Percentiles rank a stretch among this genome's conserved stretches.
phyloP scores from a whole-genome alignment of 1,140 invertebrate species.

The Drosophila funebris region DNA sequence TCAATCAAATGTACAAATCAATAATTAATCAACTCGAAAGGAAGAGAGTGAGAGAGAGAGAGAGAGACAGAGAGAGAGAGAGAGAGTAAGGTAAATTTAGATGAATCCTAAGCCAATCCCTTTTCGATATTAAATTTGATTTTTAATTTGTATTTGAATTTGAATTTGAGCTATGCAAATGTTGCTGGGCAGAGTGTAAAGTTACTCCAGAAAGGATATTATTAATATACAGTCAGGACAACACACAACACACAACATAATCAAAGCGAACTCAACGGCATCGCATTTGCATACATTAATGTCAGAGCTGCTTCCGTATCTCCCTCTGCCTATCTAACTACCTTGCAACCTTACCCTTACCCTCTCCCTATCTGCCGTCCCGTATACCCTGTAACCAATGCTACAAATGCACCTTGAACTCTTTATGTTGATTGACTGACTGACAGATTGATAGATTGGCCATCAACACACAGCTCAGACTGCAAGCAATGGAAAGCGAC shows the following conservation, averaged over 20 bases:
- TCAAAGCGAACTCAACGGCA: slow-evolving; percentile 56
- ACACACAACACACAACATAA: slow-evolving; percentile 57
- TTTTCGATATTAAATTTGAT: slow-evolving; percentile 16
- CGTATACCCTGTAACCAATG: slow-evolving; percentile 1
- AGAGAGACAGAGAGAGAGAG: not conserved
- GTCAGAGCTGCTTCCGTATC: slow-evolving; percentile 30
- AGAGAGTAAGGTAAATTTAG: slow-evolving; percentile 26
- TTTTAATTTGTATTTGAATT: slow-evolving; percentile 9
- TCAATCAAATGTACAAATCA: slow-evolving; percentile 75
- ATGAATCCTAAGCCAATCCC: slow-evolving; percentile 27
- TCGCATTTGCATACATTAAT: slow-evolving; percentile 77
- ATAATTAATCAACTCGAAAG: slow-evolving; percentile 75
- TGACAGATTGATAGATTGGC: not conserved
- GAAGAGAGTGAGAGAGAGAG: not conserved
- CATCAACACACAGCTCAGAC: not conserved
- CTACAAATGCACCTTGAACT: not conserved
- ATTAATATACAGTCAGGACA: slow-evolving; percentile 51
- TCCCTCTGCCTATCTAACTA: slow-evolving; percentile 16
- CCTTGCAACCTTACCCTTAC: not conserved
- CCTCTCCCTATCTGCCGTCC: not conserved
- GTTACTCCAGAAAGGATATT: slow-evolving; percentile 71
- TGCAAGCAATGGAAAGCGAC: too few species aligned
- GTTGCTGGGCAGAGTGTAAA: slow-evolving; percentile 51
- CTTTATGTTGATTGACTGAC: not conserved
- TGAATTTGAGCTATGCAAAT: slow-evolving; percentile 69